Evolutionary conservation across 2,797 vertebrate genomes (phyloP), one percentile per base, ranked within the genome.

Genomic region (Pagetopsis macropterus): DNA sequence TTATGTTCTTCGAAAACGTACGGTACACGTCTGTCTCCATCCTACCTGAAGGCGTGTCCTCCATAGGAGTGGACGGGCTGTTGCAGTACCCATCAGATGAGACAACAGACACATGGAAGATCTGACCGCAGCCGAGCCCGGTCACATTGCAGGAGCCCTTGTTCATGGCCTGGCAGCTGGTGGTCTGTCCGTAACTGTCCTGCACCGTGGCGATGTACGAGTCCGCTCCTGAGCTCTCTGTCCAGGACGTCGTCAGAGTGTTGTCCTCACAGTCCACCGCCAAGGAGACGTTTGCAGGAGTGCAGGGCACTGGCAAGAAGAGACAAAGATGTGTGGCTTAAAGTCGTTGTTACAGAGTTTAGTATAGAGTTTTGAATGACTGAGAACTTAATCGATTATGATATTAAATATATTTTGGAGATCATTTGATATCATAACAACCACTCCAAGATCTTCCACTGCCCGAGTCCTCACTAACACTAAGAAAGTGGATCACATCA

Each of bases 61-160:
- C 51, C 31, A 76, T 27, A 6, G 44, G 12, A 54, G 88, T 90
- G 10, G 91, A 16, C 1, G 60, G 83, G 84, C 95, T 95, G 63
- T 87, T 31, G 49, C 95, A 96, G 78, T 87, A 79, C 14, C 87
- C 88, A 46, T 95, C 93, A 0, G 93, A 94, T 43, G 95, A 91
- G 0, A 87, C 76, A 69, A 95, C 87, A 0, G 74, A 89, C 27
- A 88, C 83, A 1, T 83, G 90, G 86, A 95, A 95, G 65, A 88
- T 77, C 71, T 90, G 78, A 21, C 95, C 92, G 17, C 95, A 96
- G 79, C 82, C 63, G 0, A 95, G 76, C 17, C 85, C 87, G 0
- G 68, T 83, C 68, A 96, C 66, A 2, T 69, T 87, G 84, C 95
- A 96, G 46, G 48, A 86, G 52, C 76, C 83, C 74, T 84, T 37